Conservation (phyloP, 2,113 vertebrate species). For the Felis catus region DNA sequence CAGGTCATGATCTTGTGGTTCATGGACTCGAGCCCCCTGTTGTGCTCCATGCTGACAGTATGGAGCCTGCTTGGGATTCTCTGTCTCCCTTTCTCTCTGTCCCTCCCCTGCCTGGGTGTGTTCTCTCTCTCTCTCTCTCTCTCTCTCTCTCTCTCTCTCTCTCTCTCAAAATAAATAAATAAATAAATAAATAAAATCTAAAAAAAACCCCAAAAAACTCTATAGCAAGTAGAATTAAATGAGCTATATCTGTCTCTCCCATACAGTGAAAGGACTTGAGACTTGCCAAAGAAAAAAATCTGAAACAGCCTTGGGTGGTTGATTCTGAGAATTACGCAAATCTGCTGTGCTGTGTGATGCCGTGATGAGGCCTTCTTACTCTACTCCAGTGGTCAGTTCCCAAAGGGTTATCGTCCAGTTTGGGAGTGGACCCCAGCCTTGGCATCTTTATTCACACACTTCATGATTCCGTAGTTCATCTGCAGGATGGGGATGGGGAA, state of each 20-base stretch:
- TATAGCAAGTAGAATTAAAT: not conserved
- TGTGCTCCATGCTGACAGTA: no score
- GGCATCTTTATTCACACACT: not conserved
- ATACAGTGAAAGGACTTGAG: not conserved
- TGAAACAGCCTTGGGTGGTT: constrained; percentile 3
- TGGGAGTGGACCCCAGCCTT: not conserved
- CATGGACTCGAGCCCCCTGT: no score
- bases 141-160: no score
- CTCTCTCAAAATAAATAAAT: no score
- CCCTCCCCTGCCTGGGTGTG: no score
- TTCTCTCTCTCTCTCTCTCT: no score
- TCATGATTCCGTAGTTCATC: not conserved
- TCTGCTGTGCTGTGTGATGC: not conserved
- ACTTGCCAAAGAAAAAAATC: constrained; percentile 19
- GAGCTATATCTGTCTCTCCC: not conserved
- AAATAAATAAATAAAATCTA: not conserved
- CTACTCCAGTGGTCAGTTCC: not conserved
- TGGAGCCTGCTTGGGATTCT: no score
- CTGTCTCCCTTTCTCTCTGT: no score
- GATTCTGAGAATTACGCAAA: constrained; percentile 20
- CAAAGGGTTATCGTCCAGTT: not conserved
- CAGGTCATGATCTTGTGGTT: no score
- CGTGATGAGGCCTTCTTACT: not conserved
- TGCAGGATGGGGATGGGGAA: not conserved
- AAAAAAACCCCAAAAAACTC: not conserved